Evolutionary conservation across 2,797 vertebrate genomes (phyloP).

Genomic region (Micrastur ruficollis): DNA sequence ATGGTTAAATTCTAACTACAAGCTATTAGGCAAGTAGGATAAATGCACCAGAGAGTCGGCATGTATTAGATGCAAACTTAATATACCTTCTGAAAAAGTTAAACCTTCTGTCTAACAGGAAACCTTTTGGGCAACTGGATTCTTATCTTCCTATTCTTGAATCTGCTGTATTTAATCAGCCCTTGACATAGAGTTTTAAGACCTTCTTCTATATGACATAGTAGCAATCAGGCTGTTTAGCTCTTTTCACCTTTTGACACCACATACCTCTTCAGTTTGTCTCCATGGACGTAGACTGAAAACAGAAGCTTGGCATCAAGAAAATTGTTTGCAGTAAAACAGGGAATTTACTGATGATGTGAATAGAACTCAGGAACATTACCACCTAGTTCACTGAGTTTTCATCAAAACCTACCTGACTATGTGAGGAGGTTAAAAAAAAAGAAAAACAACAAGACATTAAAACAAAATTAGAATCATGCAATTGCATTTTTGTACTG

Average conservation of each 20-base stretch:
- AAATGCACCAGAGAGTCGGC: neutral
- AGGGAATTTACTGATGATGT: neutral
- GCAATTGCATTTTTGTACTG: neutral
- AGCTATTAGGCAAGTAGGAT: neutral
- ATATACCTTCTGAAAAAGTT: neutral
- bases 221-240: neutral
- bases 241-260: neutral
- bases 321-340: neutral
- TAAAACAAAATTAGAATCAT: neutral
- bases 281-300: neutral
- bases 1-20: neutral
- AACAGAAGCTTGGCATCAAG: neutral
- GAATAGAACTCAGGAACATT: neutral
- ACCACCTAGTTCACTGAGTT: neutral
- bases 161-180: neutral
- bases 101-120: neutral
- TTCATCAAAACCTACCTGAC: neutral
- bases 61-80: neutral
- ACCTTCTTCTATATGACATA: neutral
- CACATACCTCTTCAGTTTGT: neutral
- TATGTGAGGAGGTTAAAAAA: neutral
- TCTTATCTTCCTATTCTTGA: neutral
- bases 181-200: neutral
- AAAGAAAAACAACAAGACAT: neutral
- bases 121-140: neutral